Percentiles rank a stretch among this genome's conserved stretches.
Evolutionary conservation across 1,140 invertebrate genomes (phyloP).

Genomic region (Caenorhabditis tropicalis): DNA sequence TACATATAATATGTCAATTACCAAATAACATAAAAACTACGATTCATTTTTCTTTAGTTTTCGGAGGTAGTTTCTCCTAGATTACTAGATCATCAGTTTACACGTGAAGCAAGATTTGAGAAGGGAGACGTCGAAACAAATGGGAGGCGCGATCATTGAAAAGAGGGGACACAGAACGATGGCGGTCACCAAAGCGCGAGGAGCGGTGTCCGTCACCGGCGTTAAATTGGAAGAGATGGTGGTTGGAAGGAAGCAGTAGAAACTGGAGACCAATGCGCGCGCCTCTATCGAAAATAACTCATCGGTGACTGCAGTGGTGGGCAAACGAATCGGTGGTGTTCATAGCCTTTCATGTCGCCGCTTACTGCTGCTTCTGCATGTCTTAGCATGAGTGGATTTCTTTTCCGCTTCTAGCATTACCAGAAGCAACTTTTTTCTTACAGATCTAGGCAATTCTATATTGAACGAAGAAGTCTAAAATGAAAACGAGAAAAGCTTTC

Average conservation of each 20-base stretch:
- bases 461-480: too few relatives aligned
- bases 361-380: background rate
- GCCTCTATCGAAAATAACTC: slow-evolving; percentile 29
- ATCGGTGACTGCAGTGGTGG: background rate
- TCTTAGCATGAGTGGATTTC: too few relatives aligned
- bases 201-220: slow-evolving; percentile 31
- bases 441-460: too few relatives aligned
- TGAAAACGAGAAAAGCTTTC: too few relatives aligned
- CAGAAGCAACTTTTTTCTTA: too few relatives aligned
- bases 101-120: background rate
- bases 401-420: background rate
- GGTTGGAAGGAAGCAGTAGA: background rate
- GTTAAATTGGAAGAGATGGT: background rate
- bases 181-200: slow-evolving; percentile 35
- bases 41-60: background rate
- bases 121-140: background rate
- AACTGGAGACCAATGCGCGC: background rate
- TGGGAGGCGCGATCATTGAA: slow-evolving; percentile 27
- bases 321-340: slow-evolving; percentile 9
- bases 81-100: slow-evolving; percentile 32
- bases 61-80: background rate
- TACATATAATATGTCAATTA: background rate
- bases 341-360: slow-evolving; percentile 10
- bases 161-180: background rate
- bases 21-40: background rate